Base-by-base conservation (phyloP, 2,888 invertebrate species). In the Nezara viridula region DNA sequence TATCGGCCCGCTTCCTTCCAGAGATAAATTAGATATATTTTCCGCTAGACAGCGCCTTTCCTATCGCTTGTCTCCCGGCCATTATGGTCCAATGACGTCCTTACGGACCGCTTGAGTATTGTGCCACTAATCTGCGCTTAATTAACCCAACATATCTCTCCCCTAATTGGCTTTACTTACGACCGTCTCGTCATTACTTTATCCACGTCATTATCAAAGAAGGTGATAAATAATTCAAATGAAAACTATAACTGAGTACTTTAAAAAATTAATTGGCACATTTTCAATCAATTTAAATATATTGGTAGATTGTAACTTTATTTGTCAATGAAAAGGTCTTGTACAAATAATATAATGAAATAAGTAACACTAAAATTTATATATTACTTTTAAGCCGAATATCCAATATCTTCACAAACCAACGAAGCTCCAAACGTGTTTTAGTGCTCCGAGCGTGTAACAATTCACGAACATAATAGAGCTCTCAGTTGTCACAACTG, bases 11-110 rank as follows among this genome's bases (percentile, higher is more conserved):
- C 44, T 47, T 47, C 81, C 81, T 44, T 47, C 81, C 37, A 40
- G 10, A n/a, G 81, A 47, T 81, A 81, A 81, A 81, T 81, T 81
- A 81, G 81, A 47, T 81, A 81, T 81, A 81, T 81, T 81, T 81
- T 81, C 81, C 81, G 81, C 81, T 47, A 10, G 44, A 44, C 44
- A 81, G 81, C 44, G n/a, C 44, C 44, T 44, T 81, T 47, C 81
- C 44, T 81, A 81, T 81, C 81, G 81, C 81, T 81, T 40, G 81
- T 81, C 44, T 73, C 66, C 21, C 66, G 66, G 81, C 44, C 81
- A 81, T 81, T 47, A 44, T 81, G 81, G 81, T 81, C 44, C 40
- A 81, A 81, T 81, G 44, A 21, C 40, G 81, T n/a, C 81, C 66
- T 73, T 21, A 73, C 7, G 66, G 32, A 37, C 66, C 66, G 21